Conservation (phyloP, 1,140 invertebrate genomes). For the Hestina assimilis region DNA sequence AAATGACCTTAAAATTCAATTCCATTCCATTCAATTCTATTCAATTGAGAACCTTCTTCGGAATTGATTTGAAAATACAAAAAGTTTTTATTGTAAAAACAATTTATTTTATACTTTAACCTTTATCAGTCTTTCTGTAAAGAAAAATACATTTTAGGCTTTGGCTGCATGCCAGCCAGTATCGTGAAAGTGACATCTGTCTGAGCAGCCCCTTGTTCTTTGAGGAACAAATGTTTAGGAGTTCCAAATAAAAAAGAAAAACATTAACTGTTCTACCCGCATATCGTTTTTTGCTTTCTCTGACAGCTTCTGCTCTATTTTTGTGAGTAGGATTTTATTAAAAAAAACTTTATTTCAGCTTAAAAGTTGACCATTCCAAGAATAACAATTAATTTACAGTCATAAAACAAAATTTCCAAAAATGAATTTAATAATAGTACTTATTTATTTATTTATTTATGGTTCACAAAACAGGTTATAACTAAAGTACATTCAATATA, state of each 20-base stretch:
- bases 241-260: slow-evolving; percentile 5
- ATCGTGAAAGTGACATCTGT: slow-evolving; percentile 20
- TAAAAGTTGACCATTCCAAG: no score
- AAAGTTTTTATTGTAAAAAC: background rate
- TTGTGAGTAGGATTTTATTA: background rate
- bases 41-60: no score
- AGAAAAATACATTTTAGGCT: slow-evolving; percentile 7
- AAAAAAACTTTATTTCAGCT: background rate
- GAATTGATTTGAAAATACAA: no score
- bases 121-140: background rate
- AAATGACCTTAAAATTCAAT: no score
- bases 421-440: no score
- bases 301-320: background rate
- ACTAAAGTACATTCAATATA: no score
- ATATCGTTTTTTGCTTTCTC: background rate
- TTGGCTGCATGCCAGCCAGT: slow-evolving; percentile 13
- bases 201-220: slow-evolving; percentile 13
- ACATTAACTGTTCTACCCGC: background rate
- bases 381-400: no score
- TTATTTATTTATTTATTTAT: no score
- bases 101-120: slow-evolving; percentile 1
- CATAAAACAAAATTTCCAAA: no score
- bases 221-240: slow-evolving; percentile 19
- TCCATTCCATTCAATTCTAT: no score
- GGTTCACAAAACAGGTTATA: no score